A percentile compares a stretch with the other conserved stretches of the same genome.
Evolutionary conservation across 2,113 vertebrate genomes (phyloP).

Genomic region (Oceanites oceanicus): DNA sequence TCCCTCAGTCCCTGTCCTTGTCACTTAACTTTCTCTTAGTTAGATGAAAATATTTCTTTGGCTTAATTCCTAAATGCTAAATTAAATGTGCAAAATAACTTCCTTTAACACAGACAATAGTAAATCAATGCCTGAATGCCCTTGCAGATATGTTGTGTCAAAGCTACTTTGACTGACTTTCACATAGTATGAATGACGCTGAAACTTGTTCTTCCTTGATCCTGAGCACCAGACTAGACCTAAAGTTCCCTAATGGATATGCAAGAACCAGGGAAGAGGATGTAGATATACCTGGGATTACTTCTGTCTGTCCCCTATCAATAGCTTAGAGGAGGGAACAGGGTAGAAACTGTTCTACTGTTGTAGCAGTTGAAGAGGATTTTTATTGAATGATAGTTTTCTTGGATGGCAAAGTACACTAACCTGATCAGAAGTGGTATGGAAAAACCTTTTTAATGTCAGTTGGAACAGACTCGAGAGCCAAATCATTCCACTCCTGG

Average conservation of each 20-base stretch:
- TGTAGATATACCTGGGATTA: not conserved
- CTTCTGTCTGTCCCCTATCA: not conserved
- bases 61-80: not conserved
- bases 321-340: not conserved
- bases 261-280: not conserved
- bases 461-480: not conserved
- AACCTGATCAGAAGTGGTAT: not conserved
- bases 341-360: not conserved
- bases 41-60: not conserved
- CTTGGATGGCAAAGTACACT: not conserved
- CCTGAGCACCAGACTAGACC: not conserved
- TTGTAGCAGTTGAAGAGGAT: not conserved
- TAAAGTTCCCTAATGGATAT: not conserved
- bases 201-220: not conserved
- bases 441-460: not conserved
- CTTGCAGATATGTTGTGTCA: not conserved
- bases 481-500: not conserved
- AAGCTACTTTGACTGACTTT: not conserved
- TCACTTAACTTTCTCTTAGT: not conserved
- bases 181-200: not conserved
- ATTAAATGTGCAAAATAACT: not conserved
- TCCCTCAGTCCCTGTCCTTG: not conserved
- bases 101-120: not conserved
- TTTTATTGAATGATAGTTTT: not conserved
- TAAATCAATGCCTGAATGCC: not conserved